Evolutionary conservation across 2,888 invertebrate genomes (phyloP).

Genomic region (Drosophila mimetica): DNA sequence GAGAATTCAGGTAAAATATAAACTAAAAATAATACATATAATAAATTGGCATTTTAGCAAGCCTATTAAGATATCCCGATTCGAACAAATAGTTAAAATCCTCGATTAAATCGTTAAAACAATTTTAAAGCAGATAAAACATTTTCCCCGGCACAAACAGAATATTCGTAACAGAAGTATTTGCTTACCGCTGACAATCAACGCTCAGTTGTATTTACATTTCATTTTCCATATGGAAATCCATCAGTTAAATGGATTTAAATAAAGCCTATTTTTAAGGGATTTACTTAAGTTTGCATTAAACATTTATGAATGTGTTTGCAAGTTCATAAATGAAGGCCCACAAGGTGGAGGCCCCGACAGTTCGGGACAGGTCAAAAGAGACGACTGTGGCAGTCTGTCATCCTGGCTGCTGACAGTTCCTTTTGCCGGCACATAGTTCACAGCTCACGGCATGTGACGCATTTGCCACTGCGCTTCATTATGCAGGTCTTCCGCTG

Average conservation of each 20-base stretch:
- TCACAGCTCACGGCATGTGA: conserved; percentile 56
- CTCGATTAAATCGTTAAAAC: conserved; percentile 6
- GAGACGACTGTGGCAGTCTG: conserved; percentile 17
- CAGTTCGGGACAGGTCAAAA: conserved; percentile 15
- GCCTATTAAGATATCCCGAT: neutral
- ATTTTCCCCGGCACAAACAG: neutral
- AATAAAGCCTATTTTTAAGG: conserved; percentile 10
- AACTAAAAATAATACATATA: neutral
- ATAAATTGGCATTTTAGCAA: neutral
- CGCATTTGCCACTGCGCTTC: conserved; percentile 68
- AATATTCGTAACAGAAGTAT: neutral
- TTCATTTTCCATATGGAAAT: conserved; percentile 21
- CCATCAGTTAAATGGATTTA: conserved; percentile 23
- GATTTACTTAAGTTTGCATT: conserved; percentile 24
- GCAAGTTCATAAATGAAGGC: conserved; percentile 3
- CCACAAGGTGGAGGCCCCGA: conserved; percentile 2
- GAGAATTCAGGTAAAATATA: no score
- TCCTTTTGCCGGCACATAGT: conserved; percentile 41
- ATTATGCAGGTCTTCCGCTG: conserved; percentile 63
- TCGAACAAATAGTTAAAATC: neutral
- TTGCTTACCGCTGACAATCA: neutral
- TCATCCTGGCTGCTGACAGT: conserved; percentile 46
- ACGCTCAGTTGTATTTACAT: conserved; percentile 6
- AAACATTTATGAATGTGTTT: conserved; percentile 29
- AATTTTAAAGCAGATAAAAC: conserved; percentile 2